A percentile compares a stretch with the other conserved stretches of the same genome.
These are phyloP conservation scores for Fragum sueziense DNA, from an alignment of 2,888 invertebrate genomes.

Conservation along the genomic window DNA sequence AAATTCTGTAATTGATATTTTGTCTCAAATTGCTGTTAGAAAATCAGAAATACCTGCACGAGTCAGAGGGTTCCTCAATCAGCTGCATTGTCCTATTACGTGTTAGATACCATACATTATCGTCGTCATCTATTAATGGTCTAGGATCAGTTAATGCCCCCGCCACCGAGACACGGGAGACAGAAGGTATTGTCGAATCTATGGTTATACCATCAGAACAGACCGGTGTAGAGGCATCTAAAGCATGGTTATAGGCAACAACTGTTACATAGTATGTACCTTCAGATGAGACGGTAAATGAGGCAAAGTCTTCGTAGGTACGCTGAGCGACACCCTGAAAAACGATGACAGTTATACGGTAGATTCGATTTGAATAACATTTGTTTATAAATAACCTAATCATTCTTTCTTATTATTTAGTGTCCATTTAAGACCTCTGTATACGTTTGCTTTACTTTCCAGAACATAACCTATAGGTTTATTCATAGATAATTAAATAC, in stretches of 20 bases:
- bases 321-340: background rate
- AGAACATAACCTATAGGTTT: too few species aligned
- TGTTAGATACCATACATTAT: constrained; percentile 32
- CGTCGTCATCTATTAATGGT: constrained; percentile 25
- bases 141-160: constrained; percentile 39
- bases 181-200: constrained; percentile 44
- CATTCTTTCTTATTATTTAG: too few species aligned
- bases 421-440: too few species aligned
- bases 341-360: too few species aligned
- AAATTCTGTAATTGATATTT: too few species aligned
- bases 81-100: constrained; percentile 22
- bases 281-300: constrained; percentile 44
- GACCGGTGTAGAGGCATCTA: constrained; percentile 54
- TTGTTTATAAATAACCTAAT: too few species aligned
- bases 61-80: constrained; percentile 9
- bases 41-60: constrained; percentile 46
- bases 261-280: constrained; percentile 65
- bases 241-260: constrained; percentile 62
- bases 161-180: constrained; percentile 49
- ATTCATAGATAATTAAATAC: too few species aligned
- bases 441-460: too few species aligned
- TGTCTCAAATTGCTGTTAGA: too few species aligned
- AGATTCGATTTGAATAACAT: too few species aligned
- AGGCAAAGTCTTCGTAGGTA: constrained; percentile 16
- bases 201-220: constrained; percentile 66